phyloP scores from a whole-genome alignment of 1,140 invertebrate species.

The Bombus sylvicola region DNA sequence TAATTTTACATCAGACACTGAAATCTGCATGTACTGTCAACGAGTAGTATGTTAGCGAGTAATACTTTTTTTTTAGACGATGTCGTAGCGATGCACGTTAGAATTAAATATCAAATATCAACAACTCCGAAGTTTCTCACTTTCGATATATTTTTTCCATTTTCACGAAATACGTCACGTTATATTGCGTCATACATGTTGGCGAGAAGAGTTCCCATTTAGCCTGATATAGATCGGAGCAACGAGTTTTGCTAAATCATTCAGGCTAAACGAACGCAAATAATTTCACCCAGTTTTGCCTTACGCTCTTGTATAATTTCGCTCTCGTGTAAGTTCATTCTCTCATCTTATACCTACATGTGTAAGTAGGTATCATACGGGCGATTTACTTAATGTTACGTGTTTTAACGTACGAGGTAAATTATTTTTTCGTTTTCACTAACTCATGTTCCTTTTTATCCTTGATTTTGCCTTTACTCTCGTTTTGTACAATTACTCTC shows the following conservation, averaged over 20 bases:
- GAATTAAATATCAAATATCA: neutral
- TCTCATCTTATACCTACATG: neutral
- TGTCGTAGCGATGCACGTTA: neutral
- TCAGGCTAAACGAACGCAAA: neutral
- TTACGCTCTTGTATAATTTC: neutral
- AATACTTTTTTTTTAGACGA: neutral
- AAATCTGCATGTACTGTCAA: neutral
- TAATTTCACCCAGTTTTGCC: neutral
- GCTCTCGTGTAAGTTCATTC: neutral
- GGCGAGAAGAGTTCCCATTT: neutral
- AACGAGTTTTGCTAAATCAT: neutral
- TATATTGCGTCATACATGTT: neutral
- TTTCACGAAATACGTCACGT: neutral
- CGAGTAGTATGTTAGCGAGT: neutral
- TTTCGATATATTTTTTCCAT: neutral
- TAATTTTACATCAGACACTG: neutral
- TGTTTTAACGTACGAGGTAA: neutral
- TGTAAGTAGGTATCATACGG: neutral
- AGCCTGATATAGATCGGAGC: neutral
- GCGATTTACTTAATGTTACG: neutral
- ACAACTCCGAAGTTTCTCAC: neutral
- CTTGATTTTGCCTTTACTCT: neutral
- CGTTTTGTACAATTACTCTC: neutral
- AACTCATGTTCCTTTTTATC: neutral
- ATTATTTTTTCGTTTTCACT: neutral